Evolutionary conservation across 2,888 invertebrate species (phyloP), one percentile per base, ranked within the genome.

Genomic region (Halictus quadricinctus): DNA sequence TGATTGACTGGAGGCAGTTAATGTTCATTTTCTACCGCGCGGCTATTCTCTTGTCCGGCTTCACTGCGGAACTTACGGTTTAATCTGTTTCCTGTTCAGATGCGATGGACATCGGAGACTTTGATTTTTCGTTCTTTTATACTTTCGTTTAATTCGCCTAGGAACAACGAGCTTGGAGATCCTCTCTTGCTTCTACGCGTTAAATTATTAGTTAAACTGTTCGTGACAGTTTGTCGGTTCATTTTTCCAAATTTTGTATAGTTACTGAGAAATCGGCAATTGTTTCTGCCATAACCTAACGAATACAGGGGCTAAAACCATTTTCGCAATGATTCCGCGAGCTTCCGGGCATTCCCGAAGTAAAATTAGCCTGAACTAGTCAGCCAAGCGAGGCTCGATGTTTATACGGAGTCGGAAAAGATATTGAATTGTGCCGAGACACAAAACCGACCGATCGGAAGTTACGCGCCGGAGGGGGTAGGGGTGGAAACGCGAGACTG

Each of bases 361-460:
- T 64, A 15, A 29, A 64, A 64, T 29, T 64, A 64, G 18, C 66
- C 66, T 66, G 18, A 18, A 4, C 18, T 8, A 66, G 18, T 29
- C 15, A 36, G 66, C 36, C 3, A 29, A 66, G 3, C 36, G 66
- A 8, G 66, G 66, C 8, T 36, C 66, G 8, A 36, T 10, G 18
- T 66, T 66, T 36, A 66, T 36, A 10, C 4, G 21, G 29, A 18
- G 18, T 3, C 54, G 60, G 2, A 8, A 29, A 36, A 58, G 46
- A 84, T 84, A 86, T 86, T 82, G 79, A 85, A 86, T n/a, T n/a
- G n/a, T 83, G 82, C 50, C n/a, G n/a, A 66, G 66, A 66, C 15
- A 72, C 70, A 46, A 78, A 72, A 46, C 29, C 21, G 66, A 15
- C 1, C 41, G n/a, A 36, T 46, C 48, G 12, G 50, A 64, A 60